Evolutionary conservation across 2,113 vertebrate genomes (phyloP).

Genomic region (Seriola quinqueradiata): DNA sequence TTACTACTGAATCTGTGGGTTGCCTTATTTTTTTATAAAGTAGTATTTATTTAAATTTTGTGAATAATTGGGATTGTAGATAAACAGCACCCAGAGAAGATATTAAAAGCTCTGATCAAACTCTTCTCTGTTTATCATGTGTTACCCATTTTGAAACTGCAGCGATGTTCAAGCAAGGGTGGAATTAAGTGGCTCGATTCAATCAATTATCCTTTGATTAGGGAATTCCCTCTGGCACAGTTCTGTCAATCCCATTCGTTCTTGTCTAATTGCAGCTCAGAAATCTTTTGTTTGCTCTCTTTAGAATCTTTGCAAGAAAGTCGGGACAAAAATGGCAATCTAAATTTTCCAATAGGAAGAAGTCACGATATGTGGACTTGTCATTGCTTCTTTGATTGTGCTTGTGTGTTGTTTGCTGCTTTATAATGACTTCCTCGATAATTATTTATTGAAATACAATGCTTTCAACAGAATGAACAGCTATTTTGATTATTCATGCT

Average conservation of each 20-base stretch:
- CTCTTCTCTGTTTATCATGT: not conserved
- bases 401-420: not conserved
- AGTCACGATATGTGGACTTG: not conserved
- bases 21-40: not conserved
- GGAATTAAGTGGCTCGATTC: slow-evolving; percentile 17
- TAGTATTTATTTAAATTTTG: not conserved
- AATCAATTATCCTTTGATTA: slow-evolving; percentile 33
- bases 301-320: not conserved
- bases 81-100: not conserved
- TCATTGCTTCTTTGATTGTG: not conserved
- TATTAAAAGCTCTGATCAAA: not conserved
- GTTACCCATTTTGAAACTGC: not conserved
- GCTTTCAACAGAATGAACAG: slow-evolving; percentile 52
- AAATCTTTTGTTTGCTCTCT: not conserved
- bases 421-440: slow-evolving; percentile 39
- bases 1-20: not conserved
- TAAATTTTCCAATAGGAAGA: not conserved
- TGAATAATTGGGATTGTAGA: not conserved
- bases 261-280: slow-evolving; percentile 19
- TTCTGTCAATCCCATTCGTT: slow-evolving; percentile 7
- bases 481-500: slow-evolving; percentile 68
- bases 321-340: not conserved
- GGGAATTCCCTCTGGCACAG: slow-evolving; percentile 23
- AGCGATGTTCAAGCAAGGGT: not conserved
- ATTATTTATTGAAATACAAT: slow-evolving; percentile 68